Conservation (phyloP, 2,888 invertebrate genomes). For the Drosophila macrospina region DNA sequence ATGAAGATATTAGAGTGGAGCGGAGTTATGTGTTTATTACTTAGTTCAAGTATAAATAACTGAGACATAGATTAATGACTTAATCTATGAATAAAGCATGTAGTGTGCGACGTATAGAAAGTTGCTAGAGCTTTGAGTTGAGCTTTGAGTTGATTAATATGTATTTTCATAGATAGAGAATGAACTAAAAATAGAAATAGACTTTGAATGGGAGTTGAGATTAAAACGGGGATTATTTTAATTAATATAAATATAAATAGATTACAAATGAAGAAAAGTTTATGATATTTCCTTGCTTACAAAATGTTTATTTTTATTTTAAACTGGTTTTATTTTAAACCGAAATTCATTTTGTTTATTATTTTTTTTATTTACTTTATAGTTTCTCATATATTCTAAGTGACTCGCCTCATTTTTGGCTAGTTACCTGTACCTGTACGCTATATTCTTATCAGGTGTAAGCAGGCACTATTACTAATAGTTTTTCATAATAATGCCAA, state of each 20-base stretch:
- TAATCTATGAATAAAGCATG: conserved; percentile 9
- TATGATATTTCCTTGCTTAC: no score
- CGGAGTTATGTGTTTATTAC: conserved; percentile 13
- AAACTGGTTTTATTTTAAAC: no score
- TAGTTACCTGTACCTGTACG: not conserved
- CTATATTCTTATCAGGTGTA: conserved; percentile 1
- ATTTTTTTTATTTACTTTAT: no score
- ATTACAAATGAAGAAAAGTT: no score
- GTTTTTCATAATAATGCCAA: conserved; percentile 9
- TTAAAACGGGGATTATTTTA: no score
- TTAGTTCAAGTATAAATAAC: no score
- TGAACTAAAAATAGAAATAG: no score
- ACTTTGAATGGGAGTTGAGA: no score
- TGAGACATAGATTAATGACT: conserved; percentile 17
- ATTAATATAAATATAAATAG: no score
- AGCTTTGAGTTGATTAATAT: not conserved
- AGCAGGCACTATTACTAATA: conserved; percentile 5
- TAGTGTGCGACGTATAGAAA: conserved; percentile 1
- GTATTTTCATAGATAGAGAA: no score
- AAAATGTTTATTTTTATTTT: no score
- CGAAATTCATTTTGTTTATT: not conserved
- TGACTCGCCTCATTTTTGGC: not conserved
- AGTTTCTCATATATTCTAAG: not conserved
- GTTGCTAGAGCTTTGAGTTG: not conserved
- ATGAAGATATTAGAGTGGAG: conserved; percentile 11